These are phyloP conservation scores for Philaethria dido DNA, from an alignment of 2,888 invertebrate genomes.

Conservation along the genomic window DNA sequence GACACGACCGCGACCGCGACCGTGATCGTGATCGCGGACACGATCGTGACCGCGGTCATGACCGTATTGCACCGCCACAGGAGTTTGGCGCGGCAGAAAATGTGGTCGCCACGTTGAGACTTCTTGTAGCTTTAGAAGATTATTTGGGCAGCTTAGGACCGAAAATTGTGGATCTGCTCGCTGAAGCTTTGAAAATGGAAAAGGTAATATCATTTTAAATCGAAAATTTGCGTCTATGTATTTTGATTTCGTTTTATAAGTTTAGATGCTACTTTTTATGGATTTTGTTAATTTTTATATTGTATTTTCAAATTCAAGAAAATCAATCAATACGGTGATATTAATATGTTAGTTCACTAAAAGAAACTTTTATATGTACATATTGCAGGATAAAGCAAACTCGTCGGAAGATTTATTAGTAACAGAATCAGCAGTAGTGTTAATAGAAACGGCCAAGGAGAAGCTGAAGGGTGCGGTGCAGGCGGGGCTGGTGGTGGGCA, in stretches of 20 bases:
- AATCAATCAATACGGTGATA: too few species aligned
- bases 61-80: slow-evolving; percentile 39
- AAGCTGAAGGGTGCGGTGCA: slow-evolving; percentile 91
- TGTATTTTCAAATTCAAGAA: too few species aligned
- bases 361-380: neutral
- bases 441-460: slow-evolving; percentile 93
- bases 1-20: slow-evolving; percentile 43
- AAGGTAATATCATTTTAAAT: slow-evolving; percentile 74
- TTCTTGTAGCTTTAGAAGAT: slow-evolving; percentile 91
- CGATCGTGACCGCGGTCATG: slow-evolving; percentile 43
- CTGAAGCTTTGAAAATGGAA: slow-evolving; percentile 90
- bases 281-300: neutral
- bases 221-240: too few species aligned
- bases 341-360: too few species aligned
- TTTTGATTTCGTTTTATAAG: too few species aligned
- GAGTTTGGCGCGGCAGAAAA: slow-evolving; percentile 78
- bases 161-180: slow-evolving; percentile 89
- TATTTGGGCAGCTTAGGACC: slow-evolving; percentile 93
- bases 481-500: slow-evolving; percentile 85
- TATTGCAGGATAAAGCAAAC: slow-evolving; percentile 82
- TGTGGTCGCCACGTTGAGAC: slow-evolving; percentile 87
- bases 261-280: too few species aligned
- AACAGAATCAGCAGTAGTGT: slow-evolving; percentile 88
- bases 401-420: slow-evolving; percentile 89
- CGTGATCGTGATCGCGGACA: neutral